phyloP scores from a whole-genome alignment of 2,113 vertebrate genomes.

The Bagarius yarrelli region DNA sequence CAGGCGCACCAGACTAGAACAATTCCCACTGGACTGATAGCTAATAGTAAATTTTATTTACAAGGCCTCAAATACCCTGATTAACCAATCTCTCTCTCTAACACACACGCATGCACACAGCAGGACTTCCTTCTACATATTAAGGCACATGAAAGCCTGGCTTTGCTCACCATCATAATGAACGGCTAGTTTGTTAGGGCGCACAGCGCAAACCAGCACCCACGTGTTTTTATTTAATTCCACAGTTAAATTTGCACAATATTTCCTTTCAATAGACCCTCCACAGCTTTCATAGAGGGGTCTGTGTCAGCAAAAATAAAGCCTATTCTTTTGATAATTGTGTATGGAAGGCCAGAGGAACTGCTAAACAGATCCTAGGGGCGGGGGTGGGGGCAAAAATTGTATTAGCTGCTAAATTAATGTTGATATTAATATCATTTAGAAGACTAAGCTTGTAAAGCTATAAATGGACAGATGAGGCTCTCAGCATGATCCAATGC shows the following conservation, averaged over 20 bases:
- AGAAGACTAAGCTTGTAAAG: constrained; percentile 44
- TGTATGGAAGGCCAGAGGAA: constrained; percentile 27
- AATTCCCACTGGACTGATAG: not conserved
- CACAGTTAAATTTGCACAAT: constrained; percentile 49
- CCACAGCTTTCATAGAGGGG: constrained; percentile 45
- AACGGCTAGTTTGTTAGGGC: constrained; percentile 16
- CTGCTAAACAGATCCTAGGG: constrained; percentile 37
- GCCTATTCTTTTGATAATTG: not conserved
- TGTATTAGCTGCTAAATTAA: constrained; percentile 24
- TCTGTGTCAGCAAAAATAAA: constrained; percentile 55
- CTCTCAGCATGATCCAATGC: constrained; percentile 52
- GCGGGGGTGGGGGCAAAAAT: constrained; percentile 18
- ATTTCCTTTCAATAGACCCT: constrained; percentile 58
- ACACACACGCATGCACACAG: not conserved
- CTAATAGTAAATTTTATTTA: constrained; percentile 5
- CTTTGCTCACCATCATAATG: constrained; percentile 20
- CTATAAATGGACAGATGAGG: constrained; percentile 53
- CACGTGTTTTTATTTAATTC: constrained; percentile 67
- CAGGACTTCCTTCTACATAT: not conserved
- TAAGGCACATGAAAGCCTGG: constrained; percentile 4
- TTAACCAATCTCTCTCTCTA: not conserved
- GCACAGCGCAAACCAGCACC: constrained; percentile 6
- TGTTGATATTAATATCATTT: constrained; percentile 32
- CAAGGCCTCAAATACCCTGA: constrained; percentile 4
- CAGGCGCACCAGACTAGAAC: not conserved